Evolutionary conservation across 2,113 vertebrate genomes (phyloP).

Genomic region (Mixornis gularis): DNA sequence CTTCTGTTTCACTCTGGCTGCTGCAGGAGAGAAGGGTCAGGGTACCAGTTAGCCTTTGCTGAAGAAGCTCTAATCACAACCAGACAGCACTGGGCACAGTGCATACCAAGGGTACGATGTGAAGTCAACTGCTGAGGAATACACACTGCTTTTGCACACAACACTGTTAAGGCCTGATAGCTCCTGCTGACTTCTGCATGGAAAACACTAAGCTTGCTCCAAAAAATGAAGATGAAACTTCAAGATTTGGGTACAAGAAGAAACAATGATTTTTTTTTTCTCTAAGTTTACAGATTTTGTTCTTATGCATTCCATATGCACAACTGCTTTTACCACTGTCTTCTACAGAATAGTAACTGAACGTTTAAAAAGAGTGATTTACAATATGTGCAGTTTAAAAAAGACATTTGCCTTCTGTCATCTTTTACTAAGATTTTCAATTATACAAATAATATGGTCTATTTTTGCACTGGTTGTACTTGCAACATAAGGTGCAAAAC

Average conservation of each 20-base stretch:
- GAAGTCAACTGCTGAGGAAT: rapidly evolving
- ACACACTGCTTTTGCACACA: rapidly evolving
- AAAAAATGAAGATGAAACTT: background rate
- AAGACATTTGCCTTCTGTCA: background rate
- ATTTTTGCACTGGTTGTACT: background rate
- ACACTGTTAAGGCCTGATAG: background rate
- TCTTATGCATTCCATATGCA: background rate
- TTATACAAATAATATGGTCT: background rate
- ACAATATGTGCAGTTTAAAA: rapidly evolving
- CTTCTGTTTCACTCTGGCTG: background rate
- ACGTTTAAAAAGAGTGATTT: background rate
- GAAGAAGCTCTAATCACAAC: background rate
- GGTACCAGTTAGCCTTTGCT: background rate
- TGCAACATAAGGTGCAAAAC: background rate
- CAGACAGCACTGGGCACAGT: background rate
- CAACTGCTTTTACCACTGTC: background rate
- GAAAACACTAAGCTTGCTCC: background rate
- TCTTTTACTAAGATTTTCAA: background rate
- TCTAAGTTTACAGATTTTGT: background rate
- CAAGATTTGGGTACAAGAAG: background rate
- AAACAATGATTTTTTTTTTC: background rate
- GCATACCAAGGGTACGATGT: rapidly evolving
- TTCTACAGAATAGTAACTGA: background rate
- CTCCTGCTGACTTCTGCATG: background rate
- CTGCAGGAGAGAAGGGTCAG: background rate